These are phyloP conservation scores for Eulithis testata DNA, from an alignment of 2,888 invertebrate genomes.

Conservation along the genomic window DNA sequence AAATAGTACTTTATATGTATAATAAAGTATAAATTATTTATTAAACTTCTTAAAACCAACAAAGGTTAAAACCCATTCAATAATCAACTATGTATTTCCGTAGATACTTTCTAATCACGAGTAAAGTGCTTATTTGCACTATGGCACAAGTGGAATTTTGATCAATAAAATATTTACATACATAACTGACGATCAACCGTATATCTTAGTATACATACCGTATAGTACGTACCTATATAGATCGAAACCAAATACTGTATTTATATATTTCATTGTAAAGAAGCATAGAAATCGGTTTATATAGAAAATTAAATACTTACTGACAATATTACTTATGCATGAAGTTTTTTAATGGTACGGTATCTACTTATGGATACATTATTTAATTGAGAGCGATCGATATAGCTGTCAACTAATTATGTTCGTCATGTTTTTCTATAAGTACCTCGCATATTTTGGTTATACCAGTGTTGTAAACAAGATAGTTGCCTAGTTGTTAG, in stretches of 20 bases:
- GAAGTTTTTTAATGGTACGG: neutral
- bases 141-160: constrained; percentile 41
- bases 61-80: constrained; percentile 30
- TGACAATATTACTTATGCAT: constrained; percentile 4
- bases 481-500: neutral
- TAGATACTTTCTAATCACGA: constrained; percentile 33
- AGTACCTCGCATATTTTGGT: constrained; percentile 10
- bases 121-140: constrained; percentile 40
- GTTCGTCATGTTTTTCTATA: constrained; percentile 3
- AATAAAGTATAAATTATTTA: constrained; percentile 16
- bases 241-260: constrained; percentile 5
- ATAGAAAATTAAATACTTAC: neutral
- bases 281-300: neutral
- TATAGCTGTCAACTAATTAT: constrained; percentile 6
- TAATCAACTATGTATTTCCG: constrained; percentile 29
- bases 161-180: constrained; percentile 33
- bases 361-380: neutral
- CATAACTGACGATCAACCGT: constrained; percentile 5
- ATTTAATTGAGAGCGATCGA: neutral
- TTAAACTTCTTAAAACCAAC: constrained; percentile 31
- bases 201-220: neutral
- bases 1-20: constrained; percentile 27
- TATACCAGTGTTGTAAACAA: constrained; percentile 20
- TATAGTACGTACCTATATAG: constrained; percentile 1
- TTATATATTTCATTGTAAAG: neutral